Conservation (phyloP, 2,797 vertebrate species). For the Garrulus glandarius region DNA sequence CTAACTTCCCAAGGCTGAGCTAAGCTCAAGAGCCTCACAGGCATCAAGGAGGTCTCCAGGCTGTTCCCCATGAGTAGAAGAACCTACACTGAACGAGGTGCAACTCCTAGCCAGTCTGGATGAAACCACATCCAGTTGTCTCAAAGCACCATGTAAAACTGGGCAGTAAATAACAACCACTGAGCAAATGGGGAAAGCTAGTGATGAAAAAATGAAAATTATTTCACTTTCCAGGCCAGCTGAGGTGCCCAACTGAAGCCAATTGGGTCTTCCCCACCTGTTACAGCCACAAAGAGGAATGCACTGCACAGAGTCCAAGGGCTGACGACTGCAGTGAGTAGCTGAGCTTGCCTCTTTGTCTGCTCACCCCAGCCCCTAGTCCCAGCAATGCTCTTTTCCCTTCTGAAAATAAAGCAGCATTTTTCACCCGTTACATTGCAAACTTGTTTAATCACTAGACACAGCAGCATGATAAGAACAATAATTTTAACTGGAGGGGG, state of each 20-base stretch:
- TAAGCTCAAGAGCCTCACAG: neutral
- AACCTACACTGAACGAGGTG: rapidly evolving
- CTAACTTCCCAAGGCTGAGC: neutral
- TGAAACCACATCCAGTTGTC: neutral
- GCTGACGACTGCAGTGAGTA: rapidly evolving
- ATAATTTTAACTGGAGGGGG: conserved; percentile 44
- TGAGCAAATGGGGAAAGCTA: neutral
- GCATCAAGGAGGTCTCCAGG: neutral
- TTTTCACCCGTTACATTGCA: conserved; percentile 8
- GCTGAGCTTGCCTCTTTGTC: neutral
- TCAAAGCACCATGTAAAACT: neutral
- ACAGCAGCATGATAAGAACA: neutral
- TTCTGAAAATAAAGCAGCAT: conserved; percentile 12
- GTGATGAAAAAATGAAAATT: neutral
- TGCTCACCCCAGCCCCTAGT: neutral
- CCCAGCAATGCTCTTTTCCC: neutral
- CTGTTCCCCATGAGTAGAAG: neutral
- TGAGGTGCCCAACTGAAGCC: neutral
- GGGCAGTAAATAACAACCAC: neutral
- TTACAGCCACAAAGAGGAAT: neutral
- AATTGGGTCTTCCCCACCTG: neutral
- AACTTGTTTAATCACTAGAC: neutral
- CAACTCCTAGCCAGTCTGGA: neutral
- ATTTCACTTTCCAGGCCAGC: neutral
- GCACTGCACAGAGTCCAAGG: neutral